These are phyloP conservation scores for Ancistrus triradiatus DNA, from an alignment of 2,113 vertebrate genomes.

Conservation along the genomic window DNA sequence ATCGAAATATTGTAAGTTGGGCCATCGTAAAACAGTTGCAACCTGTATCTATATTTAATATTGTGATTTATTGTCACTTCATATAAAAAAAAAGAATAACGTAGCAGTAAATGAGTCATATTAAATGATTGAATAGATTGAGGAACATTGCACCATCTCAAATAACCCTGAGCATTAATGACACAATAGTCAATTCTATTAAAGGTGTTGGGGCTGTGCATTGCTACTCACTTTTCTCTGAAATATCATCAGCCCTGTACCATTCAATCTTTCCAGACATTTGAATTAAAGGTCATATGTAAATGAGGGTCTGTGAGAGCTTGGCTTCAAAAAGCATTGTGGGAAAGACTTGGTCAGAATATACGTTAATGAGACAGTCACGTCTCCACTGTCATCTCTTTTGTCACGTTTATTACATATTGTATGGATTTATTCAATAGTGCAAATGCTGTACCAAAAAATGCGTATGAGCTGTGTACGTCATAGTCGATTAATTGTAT, in stretches of 20 bases:
- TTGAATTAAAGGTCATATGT: conserved; percentile 52
- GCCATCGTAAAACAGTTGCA: no score
- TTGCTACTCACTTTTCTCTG: conserved; percentile 20
- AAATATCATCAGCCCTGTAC: conserved; percentile 39
- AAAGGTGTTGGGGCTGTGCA: not conserved
- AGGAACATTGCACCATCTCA: not conserved
- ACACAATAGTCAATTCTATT: conserved; percentile 24
- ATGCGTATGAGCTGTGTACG: not conserved
- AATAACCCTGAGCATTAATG: not conserved
- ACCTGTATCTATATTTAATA: no score
- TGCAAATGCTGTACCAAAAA: not conserved
- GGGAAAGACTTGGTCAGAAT: conserved; percentile 19
- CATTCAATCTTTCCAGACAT: conserved; percentile 49
- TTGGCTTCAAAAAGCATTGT: conserved; percentile 26
- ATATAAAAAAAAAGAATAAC: no score
- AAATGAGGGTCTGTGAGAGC: conserved; percentile 41
- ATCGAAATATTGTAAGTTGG: no score
- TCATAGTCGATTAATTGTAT: not conserved
- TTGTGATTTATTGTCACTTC: no score
- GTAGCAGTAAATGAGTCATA: no score
- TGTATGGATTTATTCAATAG: not conserved
- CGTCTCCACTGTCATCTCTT: conserved; percentile 10
- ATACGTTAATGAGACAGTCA: conserved; percentile 23
- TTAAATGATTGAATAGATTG: no score
- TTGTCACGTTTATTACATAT: not conserved